Evolutionary conservation across 30 jellyfish, hydroid and myxozoan species (phyloP).

Genomic region (Aurelia aurita): DNA sequence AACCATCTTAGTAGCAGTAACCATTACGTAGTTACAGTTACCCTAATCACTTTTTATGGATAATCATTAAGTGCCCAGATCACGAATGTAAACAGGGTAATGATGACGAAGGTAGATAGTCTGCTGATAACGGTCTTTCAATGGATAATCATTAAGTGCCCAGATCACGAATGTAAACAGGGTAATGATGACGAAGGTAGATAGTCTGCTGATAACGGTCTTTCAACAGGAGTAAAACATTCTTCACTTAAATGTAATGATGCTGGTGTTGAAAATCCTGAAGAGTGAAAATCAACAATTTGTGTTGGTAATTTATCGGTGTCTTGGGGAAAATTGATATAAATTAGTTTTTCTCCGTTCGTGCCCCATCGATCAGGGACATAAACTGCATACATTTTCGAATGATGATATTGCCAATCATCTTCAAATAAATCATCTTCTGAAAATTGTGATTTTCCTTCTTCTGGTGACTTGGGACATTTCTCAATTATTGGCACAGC

Average conservation of each 20-base stretch:
- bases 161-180: too few species aligned
- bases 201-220: constrained; percentile 52
- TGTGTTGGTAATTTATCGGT: constrained; percentile 30
- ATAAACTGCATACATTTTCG: constrained; percentile 56
- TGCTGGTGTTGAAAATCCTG: constrained; percentile 64
- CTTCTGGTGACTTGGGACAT: neutral
- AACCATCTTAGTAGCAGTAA: too few species aligned
- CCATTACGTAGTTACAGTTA: too few species aligned
- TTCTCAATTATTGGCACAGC: constrained; percentile 4
- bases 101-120: constrained; percentile 37
- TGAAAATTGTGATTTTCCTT: neutral
- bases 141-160: too few species aligned
- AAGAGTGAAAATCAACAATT: constrained; percentile 11
- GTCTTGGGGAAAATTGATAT: constrained; percentile 55
- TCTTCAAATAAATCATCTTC: neutral
- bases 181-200: constrained; percentile 28
- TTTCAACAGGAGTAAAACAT: constrained; percentile 47
- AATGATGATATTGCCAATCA: constrained; percentile 5
- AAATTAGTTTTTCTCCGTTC: constrained; percentile 43
- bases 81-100: too few species aligned
- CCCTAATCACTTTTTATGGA: too few species aligned
- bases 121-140: too few species aligned
- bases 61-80: too few species aligned
- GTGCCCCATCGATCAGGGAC: constrained; percentile 55
- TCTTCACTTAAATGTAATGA: constrained; percentile 62